Evolutionary conservation across 2,113 vertebrate species (phyloP), one percentile per base, ranked within the genome.

Genomic region (Cromileptes altivelis): DNA sequence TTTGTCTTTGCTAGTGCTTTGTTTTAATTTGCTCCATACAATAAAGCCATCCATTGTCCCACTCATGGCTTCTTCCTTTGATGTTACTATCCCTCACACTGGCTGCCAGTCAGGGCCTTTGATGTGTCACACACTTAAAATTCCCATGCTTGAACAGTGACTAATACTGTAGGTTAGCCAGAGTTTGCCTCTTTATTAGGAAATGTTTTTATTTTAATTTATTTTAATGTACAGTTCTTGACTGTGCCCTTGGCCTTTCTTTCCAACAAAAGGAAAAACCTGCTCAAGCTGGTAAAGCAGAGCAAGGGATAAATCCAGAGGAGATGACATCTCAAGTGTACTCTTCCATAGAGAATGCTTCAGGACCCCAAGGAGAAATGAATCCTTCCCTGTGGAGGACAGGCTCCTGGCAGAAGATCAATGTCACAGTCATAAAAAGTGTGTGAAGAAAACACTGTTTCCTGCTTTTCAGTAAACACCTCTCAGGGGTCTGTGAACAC

Each of bases 321-420:
- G n/a, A 13, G 3, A 53, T 14, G n/a, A 1, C 4, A 52, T 58
- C 69, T 72, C 21, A 4, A 74, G 33, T 42, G 18, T 47, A 8
- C 17, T 75, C 42, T 53, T 40, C 37, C 49, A 65, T 4, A 61
- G 27, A 4, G 1, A 65, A 56, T 82, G 33, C 61, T 37, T 78
- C 23, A 18, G 27, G 61, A 71, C 17, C 30, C 40, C 18, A 30
- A 56, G 23, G 64, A 67, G 60, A 7, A 69, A 72, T 40, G 6
- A 74, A 72, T 50, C 18, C 5, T 61, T 67, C 72, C 56, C 47
- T 12, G 8, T 3, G 9, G 49, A 73, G 2, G 37, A 23, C 3
- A 45, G 5, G 18, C 47, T 27, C 13, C 52, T 70, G 74, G 13
- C 56, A 86, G 64, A 63, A 72, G 55, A 81, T 86, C 70, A 81